phyloP scores from a whole-genome alignment of 2,797 vertebrate genomes.

The Sebastiscus tertius region DNA sequence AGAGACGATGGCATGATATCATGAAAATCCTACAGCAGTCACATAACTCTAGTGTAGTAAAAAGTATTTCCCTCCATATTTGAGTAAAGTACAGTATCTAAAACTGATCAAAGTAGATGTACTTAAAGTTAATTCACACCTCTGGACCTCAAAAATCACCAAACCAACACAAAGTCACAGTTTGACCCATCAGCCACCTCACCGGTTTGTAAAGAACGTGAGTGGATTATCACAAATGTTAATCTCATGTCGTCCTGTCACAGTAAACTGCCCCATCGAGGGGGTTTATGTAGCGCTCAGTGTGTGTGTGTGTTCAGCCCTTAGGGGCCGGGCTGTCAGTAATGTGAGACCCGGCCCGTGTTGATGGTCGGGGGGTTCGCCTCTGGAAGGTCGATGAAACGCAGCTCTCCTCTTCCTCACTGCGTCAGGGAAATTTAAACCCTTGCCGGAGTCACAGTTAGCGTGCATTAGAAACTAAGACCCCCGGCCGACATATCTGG shows the following conservation, averaged over 20 bases:
- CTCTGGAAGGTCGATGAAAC: constrained; percentile 26
- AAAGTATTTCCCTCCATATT: background rate
- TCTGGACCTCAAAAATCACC: background rate
- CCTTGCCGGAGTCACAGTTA: constrained; percentile 18
- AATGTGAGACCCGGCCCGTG: constrained; percentile 30
- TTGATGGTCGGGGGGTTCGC: background rate
- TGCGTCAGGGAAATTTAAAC: constrained; percentile 72
- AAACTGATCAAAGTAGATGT: background rate
- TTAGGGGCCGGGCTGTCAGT: constrained; percentile 23
- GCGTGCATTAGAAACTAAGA: background rate
- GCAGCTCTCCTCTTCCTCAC: constrained; percentile 32
- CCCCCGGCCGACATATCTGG: background rate
- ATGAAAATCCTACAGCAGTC: too few relatives aligned
- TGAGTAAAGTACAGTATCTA: background rate
- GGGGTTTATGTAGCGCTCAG: background rate
- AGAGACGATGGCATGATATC: background rate
- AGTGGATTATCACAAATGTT: background rate
- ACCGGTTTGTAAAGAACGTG: background rate
- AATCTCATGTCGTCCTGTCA: constrained; percentile 9
- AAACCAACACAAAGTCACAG: background rate
- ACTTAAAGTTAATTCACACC: background rate
- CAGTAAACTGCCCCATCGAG: background rate
- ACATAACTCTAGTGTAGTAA: background rate
- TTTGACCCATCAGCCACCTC: background rate
- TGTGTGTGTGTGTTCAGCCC: background rate